A percentile compares a stretch with the other conserved stretches of the same genome.
Conservation (phyloP, 2,113 vertebrate species). For the Cettia cetti region DNA sequence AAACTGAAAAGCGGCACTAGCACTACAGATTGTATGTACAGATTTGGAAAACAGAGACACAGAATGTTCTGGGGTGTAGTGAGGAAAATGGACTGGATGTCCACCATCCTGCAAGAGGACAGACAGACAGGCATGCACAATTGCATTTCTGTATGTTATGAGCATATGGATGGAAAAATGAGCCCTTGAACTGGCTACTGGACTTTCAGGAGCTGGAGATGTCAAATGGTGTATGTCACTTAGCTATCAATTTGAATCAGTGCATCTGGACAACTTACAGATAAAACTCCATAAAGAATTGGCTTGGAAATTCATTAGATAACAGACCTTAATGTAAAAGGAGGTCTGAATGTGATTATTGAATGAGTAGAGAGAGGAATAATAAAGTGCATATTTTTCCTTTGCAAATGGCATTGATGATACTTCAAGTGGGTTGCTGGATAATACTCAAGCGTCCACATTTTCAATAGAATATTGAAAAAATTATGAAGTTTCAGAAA, state of each 20-base stretch:
- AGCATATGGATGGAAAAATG: background rate
- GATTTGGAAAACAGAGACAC: background rate
- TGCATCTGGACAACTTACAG: background rate
- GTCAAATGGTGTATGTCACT: background rate
- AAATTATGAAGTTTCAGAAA: background rate
- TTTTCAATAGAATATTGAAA: background rate
- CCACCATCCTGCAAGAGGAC: background rate
- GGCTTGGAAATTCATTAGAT: background rate
- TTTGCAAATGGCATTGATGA: background rate
- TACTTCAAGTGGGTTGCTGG: background rate
- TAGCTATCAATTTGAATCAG: background rate
- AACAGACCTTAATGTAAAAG: background rate
- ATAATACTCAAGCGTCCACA: accelerated
- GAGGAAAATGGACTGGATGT: background rate
- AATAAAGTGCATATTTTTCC: background rate
- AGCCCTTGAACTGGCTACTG: background rate
- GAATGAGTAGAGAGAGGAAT: background rate
- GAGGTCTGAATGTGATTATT: background rate
- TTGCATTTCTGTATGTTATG: background rate
- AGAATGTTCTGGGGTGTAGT: background rate
- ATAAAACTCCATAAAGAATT: background rate
- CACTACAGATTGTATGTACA: background rate
- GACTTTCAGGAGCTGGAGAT: background rate
- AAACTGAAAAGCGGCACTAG: background rate
- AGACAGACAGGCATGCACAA: background rate